Evolutionary conservation across 2,797 vertebrate species (phyloP), one percentile per base, ranked within the genome.

Genomic region (Columba guinea): DNA sequence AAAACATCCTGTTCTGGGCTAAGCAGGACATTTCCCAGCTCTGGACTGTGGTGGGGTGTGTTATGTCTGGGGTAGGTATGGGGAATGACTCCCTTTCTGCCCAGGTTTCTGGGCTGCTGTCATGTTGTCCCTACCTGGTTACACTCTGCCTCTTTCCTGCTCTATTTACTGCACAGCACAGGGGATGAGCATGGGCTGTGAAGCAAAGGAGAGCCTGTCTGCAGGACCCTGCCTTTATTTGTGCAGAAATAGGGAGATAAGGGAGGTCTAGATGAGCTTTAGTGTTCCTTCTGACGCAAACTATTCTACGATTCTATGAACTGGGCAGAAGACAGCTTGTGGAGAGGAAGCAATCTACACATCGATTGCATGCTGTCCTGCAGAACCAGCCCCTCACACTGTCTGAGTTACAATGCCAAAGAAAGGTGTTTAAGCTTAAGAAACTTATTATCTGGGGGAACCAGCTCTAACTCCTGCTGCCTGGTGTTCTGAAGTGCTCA

Each of bases 281-380:
- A 20, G 20, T 4, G 44, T 20, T 9, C 44, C 19, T 46, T 46
- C 44, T 46, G 44, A 20, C 9, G 19, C 19, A 20, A 19, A 44
- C 44, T 46, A 20, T 46, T 46, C 44, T 46, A 46, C 44, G 9
- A 20, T 46, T 46, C 19, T 46, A 46, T 46, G 44, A 87, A 39
- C 3, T 16, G 49, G 26, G 39, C 2, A 5, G 52, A 14, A 64
- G 21, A 59, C 4, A 27, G 2, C 14, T 63, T 1, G 0, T 13
- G 51, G 48, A 68, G 48, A 84, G 4, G n/a, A 7, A 22, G 56
- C 1, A n/a, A 13, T 22, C 21, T 79, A 12, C 6, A 5, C 2
- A 0, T 23, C 1, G 4, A 5, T 5, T 39, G 8, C 30, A 35
- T 20, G 32, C 49, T 62, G 22, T 22, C 20, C 9, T 23, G 22